Evolutionary conservation across 2,888 invertebrate genomes (phyloP).

Genomic region (Aquatica leii): DNA sequence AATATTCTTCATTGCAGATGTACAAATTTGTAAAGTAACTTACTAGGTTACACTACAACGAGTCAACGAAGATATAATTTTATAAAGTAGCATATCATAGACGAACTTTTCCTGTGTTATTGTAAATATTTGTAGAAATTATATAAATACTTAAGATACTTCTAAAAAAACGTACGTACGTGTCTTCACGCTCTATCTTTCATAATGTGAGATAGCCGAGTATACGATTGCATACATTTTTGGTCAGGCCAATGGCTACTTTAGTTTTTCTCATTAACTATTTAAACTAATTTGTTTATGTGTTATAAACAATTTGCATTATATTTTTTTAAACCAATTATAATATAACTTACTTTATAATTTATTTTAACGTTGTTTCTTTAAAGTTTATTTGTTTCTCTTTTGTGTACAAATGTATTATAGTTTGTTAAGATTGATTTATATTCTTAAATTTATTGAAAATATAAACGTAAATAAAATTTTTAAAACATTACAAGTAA

Average conservation of each 20-base stretch:
- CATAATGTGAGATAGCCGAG: conserved; percentile 48
- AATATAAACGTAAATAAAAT: conserved; percentile 42
- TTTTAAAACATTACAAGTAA: conserved; percentile 26
- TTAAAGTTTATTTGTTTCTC: conserved; percentile 19
- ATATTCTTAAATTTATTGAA: conserved; percentile 41
- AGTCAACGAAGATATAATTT: conserved; percentile 53
- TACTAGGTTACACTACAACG: conserved; percentile 49
- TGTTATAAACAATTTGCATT: neutral
- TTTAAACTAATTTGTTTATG: conserved; percentile 9
- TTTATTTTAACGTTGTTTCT: conserved; percentile 5
- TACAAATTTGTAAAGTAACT: conserved; percentile 56
- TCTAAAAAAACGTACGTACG: conserved; percentile 48
- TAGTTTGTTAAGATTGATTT: conserved; percentile 33
- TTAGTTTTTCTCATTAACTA: neutral
- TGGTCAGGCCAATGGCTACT: conserved; percentile 3
- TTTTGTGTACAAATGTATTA: conserved; percentile 33
- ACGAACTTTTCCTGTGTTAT: conserved; percentile 46
- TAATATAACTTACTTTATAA: neutral
- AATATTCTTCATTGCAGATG: conserved; percentile 40
- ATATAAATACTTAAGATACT: conserved; percentile 33
- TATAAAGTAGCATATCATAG: conserved; percentile 57
- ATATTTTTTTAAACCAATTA: neutral
- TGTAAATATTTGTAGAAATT: conserved; percentile 49
- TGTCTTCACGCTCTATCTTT: conserved; percentile 46
- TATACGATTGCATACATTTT: conserved; percentile 50